A percentile compares a stretch with the other conserved stretches of the same genome.
Conservation (phyloP, 2,888 invertebrate species). For the Biston stratarius region DNA sequence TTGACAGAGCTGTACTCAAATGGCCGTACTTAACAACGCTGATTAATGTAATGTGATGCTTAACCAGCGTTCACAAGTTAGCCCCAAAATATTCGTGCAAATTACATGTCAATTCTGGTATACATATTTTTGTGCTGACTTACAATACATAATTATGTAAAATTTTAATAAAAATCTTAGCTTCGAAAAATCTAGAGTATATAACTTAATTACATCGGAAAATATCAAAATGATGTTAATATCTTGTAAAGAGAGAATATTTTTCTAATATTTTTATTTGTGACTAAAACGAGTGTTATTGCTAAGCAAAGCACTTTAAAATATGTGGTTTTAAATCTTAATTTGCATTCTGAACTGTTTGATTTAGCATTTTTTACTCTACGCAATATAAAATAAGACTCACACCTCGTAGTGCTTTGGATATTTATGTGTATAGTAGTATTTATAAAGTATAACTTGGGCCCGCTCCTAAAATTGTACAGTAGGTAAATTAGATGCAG, state of each 20-base stretch:
- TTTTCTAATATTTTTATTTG: slow-evolving; percentile 25
- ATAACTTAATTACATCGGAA: background rate
- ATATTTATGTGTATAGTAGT: slow-evolving; percentile 30
- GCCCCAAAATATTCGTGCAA: slow-evolving; percentile 30
- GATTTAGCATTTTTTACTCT: background rate
- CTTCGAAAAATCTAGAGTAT: too few species aligned
- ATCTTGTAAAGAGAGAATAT: slow-evolving; percentile 20
- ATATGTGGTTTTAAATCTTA: background rate
- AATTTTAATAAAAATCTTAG: background rate
- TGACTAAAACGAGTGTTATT: background rate
- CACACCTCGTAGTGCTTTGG: slow-evolving; percentile 25
- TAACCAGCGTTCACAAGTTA: background rate
- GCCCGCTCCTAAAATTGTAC: slow-evolving; percentile 52
- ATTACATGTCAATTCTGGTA: slow-evolving; percentile 33
- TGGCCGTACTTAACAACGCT: background rate
- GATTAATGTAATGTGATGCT: background rate
- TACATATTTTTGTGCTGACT: slow-evolving; percentile 27
- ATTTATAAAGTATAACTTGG: slow-evolving; percentile 41
- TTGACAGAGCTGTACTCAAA: background rate
- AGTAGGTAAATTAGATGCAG: slow-evolving; percentile 44
- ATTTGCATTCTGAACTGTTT: background rate
- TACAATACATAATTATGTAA: slow-evolving; percentile 2
- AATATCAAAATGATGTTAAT: slow-evolving; percentile 1
- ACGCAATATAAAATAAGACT: slow-evolving; percentile 20
- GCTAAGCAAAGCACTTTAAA: background rate